Conservation (phyloP, 2,113 vertebrate species). For the Cyanoramphus novaezelandiae region DNA sequence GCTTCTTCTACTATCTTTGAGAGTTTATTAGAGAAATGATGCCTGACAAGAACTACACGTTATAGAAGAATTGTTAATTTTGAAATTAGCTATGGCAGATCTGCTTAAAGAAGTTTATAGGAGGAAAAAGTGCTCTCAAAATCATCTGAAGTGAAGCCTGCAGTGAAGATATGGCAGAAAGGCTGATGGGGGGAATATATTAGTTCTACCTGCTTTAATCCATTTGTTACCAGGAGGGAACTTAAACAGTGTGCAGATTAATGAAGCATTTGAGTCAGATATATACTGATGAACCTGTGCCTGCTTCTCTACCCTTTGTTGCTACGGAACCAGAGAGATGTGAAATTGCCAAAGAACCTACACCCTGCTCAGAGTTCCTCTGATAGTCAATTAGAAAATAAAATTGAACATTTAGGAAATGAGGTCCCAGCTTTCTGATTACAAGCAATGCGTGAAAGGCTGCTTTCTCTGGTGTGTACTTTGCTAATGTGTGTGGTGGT, state of each 20-base stretch:
- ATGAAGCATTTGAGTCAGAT: constrained; percentile 32
- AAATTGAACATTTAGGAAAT: constrained; percentile 45
- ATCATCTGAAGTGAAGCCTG: constrained; percentile 46
- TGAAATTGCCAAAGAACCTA: constrained; percentile 10
- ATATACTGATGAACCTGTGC: neutral
- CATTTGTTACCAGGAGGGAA: constrained; percentile 8
- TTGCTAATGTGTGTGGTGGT: constrained; percentile 6
- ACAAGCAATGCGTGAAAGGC: neutral
- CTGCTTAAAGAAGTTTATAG: constrained; percentile 25
- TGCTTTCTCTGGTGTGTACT: constrained; percentile 19
- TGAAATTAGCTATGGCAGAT: constrained; percentile 36
- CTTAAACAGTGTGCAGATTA: constrained; percentile 11
- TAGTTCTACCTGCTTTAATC: constrained; percentile 52
- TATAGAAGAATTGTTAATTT: constrained; percentile 32
- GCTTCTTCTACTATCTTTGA: neutral
- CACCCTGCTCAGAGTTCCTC: neutral
- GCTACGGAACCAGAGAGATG: neutral
- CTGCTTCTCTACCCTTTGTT: constrained; percentile 18
- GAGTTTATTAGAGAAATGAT: constrained; percentile 38
- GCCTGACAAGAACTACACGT: neutral
- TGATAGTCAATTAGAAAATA: constrained; percentile 34
- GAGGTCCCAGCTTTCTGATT: neutral
- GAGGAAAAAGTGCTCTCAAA: neutral
- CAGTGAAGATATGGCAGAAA: neutral
- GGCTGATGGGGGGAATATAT: neutral